Percentiles rank a stretch among this genome's conserved stretches.
phyloP scores from a whole-genome alignment of 2,888 invertebrate species.

The Sipha maydis region DNA sequence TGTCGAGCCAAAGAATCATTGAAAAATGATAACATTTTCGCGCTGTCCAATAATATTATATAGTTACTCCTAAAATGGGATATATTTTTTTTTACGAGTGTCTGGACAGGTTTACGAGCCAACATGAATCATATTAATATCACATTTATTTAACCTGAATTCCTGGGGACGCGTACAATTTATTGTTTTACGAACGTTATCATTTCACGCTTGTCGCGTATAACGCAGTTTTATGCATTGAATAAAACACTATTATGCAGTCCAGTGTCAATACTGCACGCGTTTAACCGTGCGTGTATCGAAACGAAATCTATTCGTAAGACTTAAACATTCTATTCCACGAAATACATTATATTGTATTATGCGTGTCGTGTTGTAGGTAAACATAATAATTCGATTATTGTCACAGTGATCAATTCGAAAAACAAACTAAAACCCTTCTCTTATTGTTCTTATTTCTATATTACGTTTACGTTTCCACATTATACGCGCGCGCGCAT shows the following conservation, averaged over 20 bases:
- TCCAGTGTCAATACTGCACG: no score
- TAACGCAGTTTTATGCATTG: neutral
- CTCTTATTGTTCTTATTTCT: no score
- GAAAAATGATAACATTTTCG: constrained; percentile 39
- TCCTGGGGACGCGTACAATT: neutral
- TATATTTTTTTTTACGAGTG: constrained; percentile 5
- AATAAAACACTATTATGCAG: no score
- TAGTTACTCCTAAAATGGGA: constrained; percentile 17
- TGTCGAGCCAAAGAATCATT: neutral
- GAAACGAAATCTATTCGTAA: no score
- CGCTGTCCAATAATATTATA: neutral
- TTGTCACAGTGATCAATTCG: no score
- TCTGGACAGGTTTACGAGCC: constrained; percentile 41
- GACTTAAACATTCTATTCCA: no score
- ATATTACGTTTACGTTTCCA: no score
- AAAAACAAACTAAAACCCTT: no score
- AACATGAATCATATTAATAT: constrained; percentile 36
- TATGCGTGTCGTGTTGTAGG: no score
- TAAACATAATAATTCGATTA: no score
- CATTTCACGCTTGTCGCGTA: constrained; percentile 14
- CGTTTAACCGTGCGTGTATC: no score
- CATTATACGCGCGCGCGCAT: neutral
- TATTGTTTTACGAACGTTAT: constrained; percentile 7
- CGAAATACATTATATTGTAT: no score
- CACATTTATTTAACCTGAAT: constrained; percentile 7